phyloP scores from a whole-genome alignment of 2,797 vertebrate genomes.

The Gymnodraco acuticeps region DNA sequence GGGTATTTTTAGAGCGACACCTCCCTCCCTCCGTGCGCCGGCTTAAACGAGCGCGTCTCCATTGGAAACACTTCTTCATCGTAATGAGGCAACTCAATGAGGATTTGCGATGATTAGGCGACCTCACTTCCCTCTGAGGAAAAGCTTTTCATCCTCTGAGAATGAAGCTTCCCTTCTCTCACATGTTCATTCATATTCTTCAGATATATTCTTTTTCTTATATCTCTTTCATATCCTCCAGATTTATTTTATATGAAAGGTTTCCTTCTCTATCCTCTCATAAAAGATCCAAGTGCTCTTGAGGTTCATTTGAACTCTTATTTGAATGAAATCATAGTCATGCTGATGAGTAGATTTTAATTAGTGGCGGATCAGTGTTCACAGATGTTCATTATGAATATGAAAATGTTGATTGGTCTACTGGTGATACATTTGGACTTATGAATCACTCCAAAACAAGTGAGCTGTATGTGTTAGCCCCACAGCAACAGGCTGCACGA shows the following conservation, averaged over 20 bases:
- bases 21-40: constrained; percentile 8
- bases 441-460: neutral
- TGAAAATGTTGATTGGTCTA: constrained; percentile 17
- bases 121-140: constrained; percentile 20
- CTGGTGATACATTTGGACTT: neutral
- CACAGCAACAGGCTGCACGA: constrained; percentile 13
- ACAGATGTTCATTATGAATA: constrained; percentile 31
- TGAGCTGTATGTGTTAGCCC: neutral
- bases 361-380: constrained; percentile 18
- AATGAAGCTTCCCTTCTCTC: constrained; percentile 45
- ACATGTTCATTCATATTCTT: constrained; percentile 63
- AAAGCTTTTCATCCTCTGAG: constrained; percentile 53
- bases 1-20: constrained; percentile 62
- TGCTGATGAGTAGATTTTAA: constrained; percentile 38
- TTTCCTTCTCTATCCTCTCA: constrained; percentile 35
- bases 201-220: constrained; percentile 37
- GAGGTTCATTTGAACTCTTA: constrained; percentile 40
- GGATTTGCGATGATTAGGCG: constrained; percentile 39
- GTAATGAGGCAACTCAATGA: constrained; percentile 60
- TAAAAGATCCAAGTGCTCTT: constrained; percentile 47
- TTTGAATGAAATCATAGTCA: constrained; percentile 49
- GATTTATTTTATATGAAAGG: constrained; percentile 42
- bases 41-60: constrained; percentile 33
- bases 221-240: constrained; percentile 45
- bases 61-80: constrained; percentile 54